A percentile compares a stretch with the other conserved stretches of the same genome.
Evolutionary conservation across 2,797 vertebrate species (phyloP).

Genomic region (Gymnodraco acuticeps): DNA sequence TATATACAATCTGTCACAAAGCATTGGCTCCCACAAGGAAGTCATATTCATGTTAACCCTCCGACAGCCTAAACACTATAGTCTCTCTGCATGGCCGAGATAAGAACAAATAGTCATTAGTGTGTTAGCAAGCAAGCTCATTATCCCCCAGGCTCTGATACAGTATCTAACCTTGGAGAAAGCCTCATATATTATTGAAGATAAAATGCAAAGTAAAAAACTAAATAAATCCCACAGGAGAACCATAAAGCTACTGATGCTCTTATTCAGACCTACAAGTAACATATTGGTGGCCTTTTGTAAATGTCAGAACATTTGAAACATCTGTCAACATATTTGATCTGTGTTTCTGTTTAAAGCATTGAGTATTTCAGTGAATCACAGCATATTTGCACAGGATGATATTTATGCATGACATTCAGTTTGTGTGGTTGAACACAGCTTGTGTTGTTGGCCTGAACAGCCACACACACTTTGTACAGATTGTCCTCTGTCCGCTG

Average conservation of each 20-base stretch:
- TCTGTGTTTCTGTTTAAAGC: too few relatives aligned
- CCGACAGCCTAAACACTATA: conserved; percentile 3
- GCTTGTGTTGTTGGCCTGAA: not conserved
- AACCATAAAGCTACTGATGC: not conserved
- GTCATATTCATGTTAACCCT: conserved; percentile 12
- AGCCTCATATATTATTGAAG: conserved; percentile 10
- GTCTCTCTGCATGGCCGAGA: conserved; percentile 24
- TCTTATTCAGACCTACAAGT: not conserved
- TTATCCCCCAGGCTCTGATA: conserved; percentile 2
- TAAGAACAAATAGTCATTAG: conserved; percentile 30
- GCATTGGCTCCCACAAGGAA: conserved; percentile 19
- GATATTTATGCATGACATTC: conserved; percentile 14
- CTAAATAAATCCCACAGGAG: not conserved
- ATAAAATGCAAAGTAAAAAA: not conserved
- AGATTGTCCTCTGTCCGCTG: conserved; percentile 18
- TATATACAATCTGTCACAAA: conserved; percentile 33
- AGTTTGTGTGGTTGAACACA: not conserved
- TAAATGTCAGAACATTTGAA: not conserved
- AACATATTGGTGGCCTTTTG: not conserved
- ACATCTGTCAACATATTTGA: too few relatives aligned
- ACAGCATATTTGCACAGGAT: not conserved
- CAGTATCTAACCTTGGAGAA: conserved; percentile 18
- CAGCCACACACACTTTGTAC: conserved; percentile 11
- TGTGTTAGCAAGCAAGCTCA: conserved; percentile 2
- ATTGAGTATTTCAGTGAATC: not conserved